Base-by-base conservation (phyloP, 2,888 invertebrate genomes). In the Lasius fuliginosus region DNA sequence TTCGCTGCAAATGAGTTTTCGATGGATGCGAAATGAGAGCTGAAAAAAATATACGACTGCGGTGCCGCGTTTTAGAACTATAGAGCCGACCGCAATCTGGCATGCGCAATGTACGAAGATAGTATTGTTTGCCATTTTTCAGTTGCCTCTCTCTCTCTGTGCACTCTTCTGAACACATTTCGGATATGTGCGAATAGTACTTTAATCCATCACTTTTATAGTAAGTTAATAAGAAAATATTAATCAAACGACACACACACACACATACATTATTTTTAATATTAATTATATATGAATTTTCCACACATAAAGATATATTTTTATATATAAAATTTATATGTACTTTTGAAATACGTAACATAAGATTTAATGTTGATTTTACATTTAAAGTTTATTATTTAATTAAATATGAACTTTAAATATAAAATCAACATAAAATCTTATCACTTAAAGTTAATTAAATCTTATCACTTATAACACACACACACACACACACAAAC, bases 1-100 rank as follows among this genome's bases (percentile, higher is more conserved):
- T 74, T 60, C 49, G 36, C 46, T 73, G 65, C 69, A 88, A 87
- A 88, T 85, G 81, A 86, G 71, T 84, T 79, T 86, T 65, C 65
- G 79, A 49, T 67, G 36, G 53, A 71, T 76, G 71, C 65, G 49
- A 68, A 67, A 83, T 69, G 71, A 69, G 71, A 76, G 27, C 46
- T 60, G 64, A 42, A 67, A 87, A 87, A 85, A 83, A 64, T 23
- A 77, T 30, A 69, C 69, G 56, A 58, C 46, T 71, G 79, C 42
- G 71, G 23, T 69, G 46, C 23, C 71, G 33, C 23, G 56, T 69
- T 79, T 79, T 33, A 42, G 11, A 69, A 58, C 56, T 36, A 23
- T 79, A 27, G 71, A 60, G 3, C 27, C 46, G 46, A 79, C 58
- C 79, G 18, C 79, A 79, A 79, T 79, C 33, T 58, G 42, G 33